A percentile compares a stretch with the other conserved stretches of the same genome.
phyloP scores from a whole-genome alignment of 2,113 vertebrate genomes.

The Glaucidium brasilianum region DNA sequence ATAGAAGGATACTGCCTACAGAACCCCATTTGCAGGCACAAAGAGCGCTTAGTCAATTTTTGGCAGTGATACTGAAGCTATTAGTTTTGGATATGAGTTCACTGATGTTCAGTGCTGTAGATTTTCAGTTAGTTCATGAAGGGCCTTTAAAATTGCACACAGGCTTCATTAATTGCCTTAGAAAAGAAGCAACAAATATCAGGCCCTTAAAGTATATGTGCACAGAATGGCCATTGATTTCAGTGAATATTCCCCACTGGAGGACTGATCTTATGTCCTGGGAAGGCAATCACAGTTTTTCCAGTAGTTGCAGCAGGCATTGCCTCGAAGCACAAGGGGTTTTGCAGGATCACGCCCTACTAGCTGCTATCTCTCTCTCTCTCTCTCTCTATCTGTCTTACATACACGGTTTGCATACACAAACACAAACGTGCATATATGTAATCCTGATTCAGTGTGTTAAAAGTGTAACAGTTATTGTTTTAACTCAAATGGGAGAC shows the following conservation, averaged over 20 bases:
- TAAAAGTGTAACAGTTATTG: not conserved
- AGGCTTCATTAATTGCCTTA: conserved; percentile 63
- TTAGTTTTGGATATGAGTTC: conserved; percentile 58
- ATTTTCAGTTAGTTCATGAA: conserved; percentile 58
- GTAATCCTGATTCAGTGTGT: not conserved
- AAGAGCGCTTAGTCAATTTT: conserved; percentile 47
- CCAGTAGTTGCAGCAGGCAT: not conserved
- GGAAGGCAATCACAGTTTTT: not conserved
- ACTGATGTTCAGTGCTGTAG: conserved; percentile 45
- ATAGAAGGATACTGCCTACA: conserved; percentile 48
- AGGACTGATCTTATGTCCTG: not conserved
- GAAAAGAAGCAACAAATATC: conserved; percentile 36
- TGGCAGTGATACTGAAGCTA: conserved; percentile 50
- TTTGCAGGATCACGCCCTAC: not conserved
- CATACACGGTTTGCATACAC: not conserved
- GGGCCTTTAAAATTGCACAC: conserved; percentile 56
- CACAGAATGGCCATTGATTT: conserved; percentile 48
- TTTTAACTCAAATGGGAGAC: not conserved
- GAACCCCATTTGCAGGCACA: conserved; percentile 49
- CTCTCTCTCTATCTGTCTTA: accelerated
- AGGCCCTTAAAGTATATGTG: not conserved
- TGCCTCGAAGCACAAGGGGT: not conserved
- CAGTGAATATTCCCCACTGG: not conserved
- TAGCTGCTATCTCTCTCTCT: not conserved
- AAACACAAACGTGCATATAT: accelerated